These are phyloP conservation scores for Cottoperca gobio DNA, from an alignment of 2,797 vertebrate genomes.

Conservation along the genomic window DNA sequence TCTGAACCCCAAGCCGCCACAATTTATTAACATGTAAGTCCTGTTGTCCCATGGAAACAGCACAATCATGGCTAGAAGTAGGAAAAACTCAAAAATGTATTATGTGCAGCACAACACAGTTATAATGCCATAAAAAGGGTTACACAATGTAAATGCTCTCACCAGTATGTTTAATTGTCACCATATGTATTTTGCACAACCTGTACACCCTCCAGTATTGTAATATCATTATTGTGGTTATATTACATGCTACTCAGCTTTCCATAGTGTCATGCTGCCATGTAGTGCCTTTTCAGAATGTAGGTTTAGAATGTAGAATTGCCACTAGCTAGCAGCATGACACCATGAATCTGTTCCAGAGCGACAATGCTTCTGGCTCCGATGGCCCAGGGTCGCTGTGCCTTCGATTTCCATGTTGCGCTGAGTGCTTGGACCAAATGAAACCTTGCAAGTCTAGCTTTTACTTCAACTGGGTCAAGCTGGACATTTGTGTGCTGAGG, in stretches of 20 bases:
- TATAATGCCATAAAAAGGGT: no score
- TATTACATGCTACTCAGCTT: not conserved
- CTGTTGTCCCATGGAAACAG: no score
- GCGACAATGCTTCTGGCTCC: not conserved
- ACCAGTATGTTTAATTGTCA: not conserved
- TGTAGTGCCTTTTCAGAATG: not conserved
- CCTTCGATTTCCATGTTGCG: slow-evolving; percentile 2
- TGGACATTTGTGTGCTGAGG: not conserved
- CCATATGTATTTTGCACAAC: not conserved
- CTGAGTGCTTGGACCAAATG: slow-evolving; percentile 3
- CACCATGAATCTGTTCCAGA: not conserved
- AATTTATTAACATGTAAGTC: no score
- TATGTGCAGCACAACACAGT: no score
- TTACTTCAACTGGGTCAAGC: not conserved
- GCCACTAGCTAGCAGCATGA: not conserved
- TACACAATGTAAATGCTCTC: not conserved
- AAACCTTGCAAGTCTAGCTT: not conserved
- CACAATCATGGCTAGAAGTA: no score
- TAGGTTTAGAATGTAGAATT: not conserved
- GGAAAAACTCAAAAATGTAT: no score
- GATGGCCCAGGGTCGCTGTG: not conserved
- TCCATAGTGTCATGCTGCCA: not conserved
- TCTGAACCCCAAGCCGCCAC: no score
- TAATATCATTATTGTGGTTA: not conserved
- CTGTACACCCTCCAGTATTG: not conserved